Conservation (phyloP, 1,140 invertebrate genomes). For the Heliconius hewitsoni region DNA sequence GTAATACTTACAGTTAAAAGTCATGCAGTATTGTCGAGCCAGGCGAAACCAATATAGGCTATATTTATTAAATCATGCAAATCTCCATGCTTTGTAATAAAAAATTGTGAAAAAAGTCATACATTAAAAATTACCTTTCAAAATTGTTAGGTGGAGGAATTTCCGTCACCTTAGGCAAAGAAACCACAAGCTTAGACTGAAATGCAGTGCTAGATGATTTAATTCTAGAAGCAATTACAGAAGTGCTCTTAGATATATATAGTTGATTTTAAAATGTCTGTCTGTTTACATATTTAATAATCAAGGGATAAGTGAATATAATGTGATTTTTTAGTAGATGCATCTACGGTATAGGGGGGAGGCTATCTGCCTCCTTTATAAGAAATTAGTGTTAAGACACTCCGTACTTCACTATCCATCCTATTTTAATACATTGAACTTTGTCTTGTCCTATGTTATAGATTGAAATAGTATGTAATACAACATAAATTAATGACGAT, state of each 20-base stretch:
- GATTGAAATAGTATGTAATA: no score
- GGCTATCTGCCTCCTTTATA: no score
- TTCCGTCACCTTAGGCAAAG: constrained; percentile 12
- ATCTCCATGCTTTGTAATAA: not conserved
- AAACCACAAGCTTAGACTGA: constrained; percentile 7
- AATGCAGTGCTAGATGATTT: not conserved
- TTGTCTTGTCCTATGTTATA: no score
- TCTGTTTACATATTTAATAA: not conserved
- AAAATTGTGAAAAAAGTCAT: constrained; percentile 8
- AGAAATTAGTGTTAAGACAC: no score
- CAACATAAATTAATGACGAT: no score
- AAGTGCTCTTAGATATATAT: not conserved
- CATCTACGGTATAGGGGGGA: no score
- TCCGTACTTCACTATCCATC: no score
- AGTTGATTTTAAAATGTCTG: not conserved
- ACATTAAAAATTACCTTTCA: constrained; percentile 25
- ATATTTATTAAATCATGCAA: not conserved
- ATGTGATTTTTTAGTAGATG: not conserved
- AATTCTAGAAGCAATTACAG: constrained; percentile 1
- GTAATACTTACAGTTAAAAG: not conserved
- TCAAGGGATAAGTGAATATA: not conserved
- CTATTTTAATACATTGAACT: no score
- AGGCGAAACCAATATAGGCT: not conserved
- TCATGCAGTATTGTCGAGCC: not conserved
- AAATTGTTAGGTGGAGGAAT: constrained; percentile 3